Percentiles rank a stretch among this genome's conserved stretches.
These are phyloP conservation scores for Syrphus vitripennis DNA, from an alignment of 2,888 invertebrate species.

Conservation along the genomic window DNA sequence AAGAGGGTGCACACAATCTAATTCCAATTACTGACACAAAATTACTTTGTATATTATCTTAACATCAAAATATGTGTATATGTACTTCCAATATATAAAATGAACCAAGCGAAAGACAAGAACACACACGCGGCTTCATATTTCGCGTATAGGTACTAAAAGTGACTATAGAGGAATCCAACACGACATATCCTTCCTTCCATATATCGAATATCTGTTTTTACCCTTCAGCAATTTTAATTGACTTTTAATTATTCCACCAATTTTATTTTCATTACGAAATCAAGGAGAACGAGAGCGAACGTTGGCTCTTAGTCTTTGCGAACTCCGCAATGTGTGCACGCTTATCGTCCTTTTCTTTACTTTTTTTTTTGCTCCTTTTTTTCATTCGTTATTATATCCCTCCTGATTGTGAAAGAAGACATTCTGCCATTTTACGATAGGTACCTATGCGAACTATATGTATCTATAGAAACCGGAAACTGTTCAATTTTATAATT, in stretches of 20 bases:
- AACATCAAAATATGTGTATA: slow-evolving; percentile 22
- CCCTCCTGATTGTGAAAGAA: slow-evolving; percentile 9
- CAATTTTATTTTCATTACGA: slow-evolving; percentile 61
- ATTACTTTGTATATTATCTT: slow-evolving; percentile 12
- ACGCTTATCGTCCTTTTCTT: slow-evolving; percentile 6
- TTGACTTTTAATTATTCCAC: slow-evolving; percentile 68
- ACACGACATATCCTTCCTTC: neutral
- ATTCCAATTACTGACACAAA: slow-evolving; percentile 45
- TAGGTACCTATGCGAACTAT: neutral
- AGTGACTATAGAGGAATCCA: neutral
- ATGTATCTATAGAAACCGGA: slow-evolving; percentile 32
- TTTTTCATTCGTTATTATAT: neutral
- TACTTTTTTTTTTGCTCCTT: neutral
- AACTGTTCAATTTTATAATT: slow-evolving; percentile 68
- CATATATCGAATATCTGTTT: slow-evolving; percentile 33
- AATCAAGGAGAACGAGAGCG: neutral
- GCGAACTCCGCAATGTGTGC: neutral
- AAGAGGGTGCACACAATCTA: slow-evolving; percentile 16
- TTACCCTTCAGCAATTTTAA: slow-evolving; percentile 52
- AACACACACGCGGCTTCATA: neutral
- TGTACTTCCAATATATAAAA: too few relatives aligned
- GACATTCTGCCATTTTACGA: slow-evolving; percentile 3
- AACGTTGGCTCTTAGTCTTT: neutral
- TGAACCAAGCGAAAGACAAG: neutral
- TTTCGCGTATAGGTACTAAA: neutral